phyloP scores from a whole-genome alignment of 2,113 vertebrate genomes.

The Tenrec ecaudatus region DNA sequence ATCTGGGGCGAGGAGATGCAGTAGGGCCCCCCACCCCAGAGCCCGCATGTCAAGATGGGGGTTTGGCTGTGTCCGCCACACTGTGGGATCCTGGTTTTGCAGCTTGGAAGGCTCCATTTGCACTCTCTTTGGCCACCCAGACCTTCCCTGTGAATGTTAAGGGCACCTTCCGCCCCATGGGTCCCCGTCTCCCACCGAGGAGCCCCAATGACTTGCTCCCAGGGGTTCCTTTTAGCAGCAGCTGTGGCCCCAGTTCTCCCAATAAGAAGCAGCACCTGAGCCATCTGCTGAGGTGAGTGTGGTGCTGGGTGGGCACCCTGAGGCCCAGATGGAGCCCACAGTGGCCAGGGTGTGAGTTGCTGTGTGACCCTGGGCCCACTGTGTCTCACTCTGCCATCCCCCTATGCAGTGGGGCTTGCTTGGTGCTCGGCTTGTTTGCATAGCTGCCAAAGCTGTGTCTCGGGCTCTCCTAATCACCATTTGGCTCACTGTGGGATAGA shows the following conservation, averaged over 20 bases:
- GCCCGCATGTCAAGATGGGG: too few relatives aligned
- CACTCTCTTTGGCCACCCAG: neutral
- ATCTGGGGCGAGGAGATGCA: neutral
- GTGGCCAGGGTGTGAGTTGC: neutral
- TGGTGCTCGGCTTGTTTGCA: neutral
- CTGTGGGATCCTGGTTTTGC: neutral
- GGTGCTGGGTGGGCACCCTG: neutral
- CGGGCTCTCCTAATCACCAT: neutral
- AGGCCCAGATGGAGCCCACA: rapidly evolving
- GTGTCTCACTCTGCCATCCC: too few relatives aligned
- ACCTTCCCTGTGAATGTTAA: neutral
- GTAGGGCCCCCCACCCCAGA: neutral
- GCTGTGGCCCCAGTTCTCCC: neutral
- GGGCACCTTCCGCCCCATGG: too few relatives aligned
- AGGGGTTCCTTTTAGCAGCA: neutral
- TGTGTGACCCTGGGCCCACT: too few relatives aligned
- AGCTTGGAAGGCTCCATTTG: neutral
- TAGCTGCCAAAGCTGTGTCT: neutral
- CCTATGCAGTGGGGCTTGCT: neutral
- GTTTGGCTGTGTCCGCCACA: too few relatives aligned
- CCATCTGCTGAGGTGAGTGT: neutral
- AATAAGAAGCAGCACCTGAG: too few relatives aligned
- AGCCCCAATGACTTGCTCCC: neutral
- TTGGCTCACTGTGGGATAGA: too few relatives aligned
- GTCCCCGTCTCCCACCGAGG: too few relatives aligned